These are phyloP conservation scores for Hyperoplus immaculatus DNA, from an alignment of 2,797 vertebrate species.

Conservation along the genomic window DNA sequence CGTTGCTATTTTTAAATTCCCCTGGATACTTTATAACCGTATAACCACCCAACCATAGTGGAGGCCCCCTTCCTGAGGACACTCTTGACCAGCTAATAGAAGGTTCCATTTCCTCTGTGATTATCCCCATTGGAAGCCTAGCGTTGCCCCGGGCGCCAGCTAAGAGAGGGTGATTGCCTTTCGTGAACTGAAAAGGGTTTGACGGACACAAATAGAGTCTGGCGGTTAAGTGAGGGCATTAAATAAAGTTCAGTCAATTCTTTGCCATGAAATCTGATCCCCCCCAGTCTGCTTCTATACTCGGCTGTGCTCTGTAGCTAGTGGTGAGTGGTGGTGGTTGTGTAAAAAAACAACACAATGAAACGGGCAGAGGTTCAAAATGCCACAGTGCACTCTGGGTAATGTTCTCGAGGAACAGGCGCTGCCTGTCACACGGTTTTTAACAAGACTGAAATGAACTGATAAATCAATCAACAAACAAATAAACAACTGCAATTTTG, in stretches of 20 bases:
- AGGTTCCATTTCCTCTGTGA: slow-evolving; percentile 60
- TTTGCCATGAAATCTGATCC: slow-evolving; percentile 43
- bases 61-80: slow-evolving; percentile 47
- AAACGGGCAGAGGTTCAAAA: slow-evolving; percentile 40
- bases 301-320: slow-evolving; percentile 20
- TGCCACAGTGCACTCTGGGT: slow-evolving; percentile 36
- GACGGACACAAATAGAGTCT: slow-evolving; percentile 59
- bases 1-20: no score
- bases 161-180: slow-evolving; percentile 55
- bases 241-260: slow-evolving; percentile 58
- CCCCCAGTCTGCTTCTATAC: slow-evolving; percentile 20
- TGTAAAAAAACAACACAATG: slow-evolving; percentile 15
- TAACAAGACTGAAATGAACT: no score
- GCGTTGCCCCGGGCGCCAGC: slow-evolving; percentile 37
- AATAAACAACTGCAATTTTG: no score
- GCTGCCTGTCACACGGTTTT: neutral
- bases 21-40: no score
- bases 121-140: slow-evolving; percentile 53
- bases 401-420: neutral
- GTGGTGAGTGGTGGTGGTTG: slow-evolving; percentile 38
- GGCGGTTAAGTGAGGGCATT: slow-evolving; percentile 60
- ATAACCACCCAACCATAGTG: no score
- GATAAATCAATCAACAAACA: no score
- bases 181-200: slow-evolving; percentile 34
- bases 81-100: slow-evolving; percentile 71